A percentile compares a stretch with the other conserved stretches of the same genome.
phyloP scores from a whole-genome alignment of 2,113 vertebrate genomes.

The Rhynchopsitta pachyrhyncha region DNA sequence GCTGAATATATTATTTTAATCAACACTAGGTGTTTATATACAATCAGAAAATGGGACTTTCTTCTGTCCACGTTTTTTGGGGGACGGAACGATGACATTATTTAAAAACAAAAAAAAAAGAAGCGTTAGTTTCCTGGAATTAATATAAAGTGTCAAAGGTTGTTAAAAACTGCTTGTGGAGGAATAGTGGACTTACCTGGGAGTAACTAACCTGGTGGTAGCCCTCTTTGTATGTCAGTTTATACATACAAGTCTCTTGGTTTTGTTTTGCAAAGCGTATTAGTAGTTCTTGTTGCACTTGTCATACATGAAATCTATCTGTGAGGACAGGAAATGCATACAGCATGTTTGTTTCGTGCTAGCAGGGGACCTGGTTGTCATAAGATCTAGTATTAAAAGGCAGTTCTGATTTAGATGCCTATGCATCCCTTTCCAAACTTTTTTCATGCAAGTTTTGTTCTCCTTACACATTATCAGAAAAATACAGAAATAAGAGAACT shows the following conservation, averaged over 20 bases:
- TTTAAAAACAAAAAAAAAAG: neutral
- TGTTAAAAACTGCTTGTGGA: neutral
- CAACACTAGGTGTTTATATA: neutral
- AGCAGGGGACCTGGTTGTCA: neutral
- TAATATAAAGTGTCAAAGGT: neutral
- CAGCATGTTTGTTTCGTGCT: neutral
- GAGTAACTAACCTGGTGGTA: neutral
- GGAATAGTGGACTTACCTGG: neutral
- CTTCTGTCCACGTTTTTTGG: accelerated
- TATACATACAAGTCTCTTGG: neutral
- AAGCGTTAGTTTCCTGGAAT: neutral
- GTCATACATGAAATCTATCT: neutral
- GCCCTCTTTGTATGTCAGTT: neutral
- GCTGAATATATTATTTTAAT: neutral
- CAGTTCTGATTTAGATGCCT: neutral
- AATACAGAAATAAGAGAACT: neutral
- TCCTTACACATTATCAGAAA: neutral
- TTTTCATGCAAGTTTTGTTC: neutral
- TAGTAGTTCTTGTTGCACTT: neutral
- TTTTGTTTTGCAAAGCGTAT: neutral
- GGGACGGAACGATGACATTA: too few relatives aligned
- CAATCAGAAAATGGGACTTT: neutral
- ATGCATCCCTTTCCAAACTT: neutral
- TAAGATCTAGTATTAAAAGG: neutral
- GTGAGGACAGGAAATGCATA: neutral